phyloP scores from a whole-genome alignment of 2,888 invertebrate species.

The Chrysolina haemoptera region DNA sequence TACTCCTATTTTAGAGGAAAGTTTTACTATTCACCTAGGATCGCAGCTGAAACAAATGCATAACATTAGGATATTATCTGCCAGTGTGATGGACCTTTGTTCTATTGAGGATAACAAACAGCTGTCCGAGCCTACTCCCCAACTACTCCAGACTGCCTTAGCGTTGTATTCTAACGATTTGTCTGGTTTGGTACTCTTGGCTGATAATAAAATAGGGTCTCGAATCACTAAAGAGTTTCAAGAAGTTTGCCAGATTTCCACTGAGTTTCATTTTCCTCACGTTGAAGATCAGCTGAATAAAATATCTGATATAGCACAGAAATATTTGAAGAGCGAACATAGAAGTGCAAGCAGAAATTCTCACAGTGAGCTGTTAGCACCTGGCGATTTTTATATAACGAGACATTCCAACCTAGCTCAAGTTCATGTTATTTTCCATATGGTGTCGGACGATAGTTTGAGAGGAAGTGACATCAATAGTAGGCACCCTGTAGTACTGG shows the following conservation, averaged over 20 bases:
- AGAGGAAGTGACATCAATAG: constrained; percentile 90
- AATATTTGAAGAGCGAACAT: constrained; percentile 58
- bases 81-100: constrained; percentile 87
- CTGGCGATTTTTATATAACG: constrained; percentile 90
- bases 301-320: constrained; percentile 69
- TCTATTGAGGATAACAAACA: constrained; percentile 68
- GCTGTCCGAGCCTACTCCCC: constrained; percentile 77
- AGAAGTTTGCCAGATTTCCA: constrained; percentile 82
- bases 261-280: constrained; percentile 95
- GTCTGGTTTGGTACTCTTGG: constrained; percentile 88
- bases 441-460: constrained; percentile 87
- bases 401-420: constrained; percentile 95
- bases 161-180: constrained; percentile 94
- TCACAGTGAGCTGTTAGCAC: constrained; percentile 76
- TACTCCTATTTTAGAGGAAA: constrained; percentile 82
- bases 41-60: constrained; percentile 99
- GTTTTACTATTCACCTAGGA: constrained; percentile 97
- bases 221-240: constrained; percentile 74
- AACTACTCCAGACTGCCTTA: constrained; percentile 92
- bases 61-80: constrained; percentile 92
- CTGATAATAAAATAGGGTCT: constrained; percentile 72
- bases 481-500: constrained; percentile 94
- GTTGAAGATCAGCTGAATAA: constrained; percentile 88
- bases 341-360: constrained; percentile 54
- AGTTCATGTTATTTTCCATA: constrained; percentile 95